Percentiles rank a stretch among this genome's conserved stretches.
These are phyloP conservation scores for Drosophila sucinea DNA, from an alignment of 1,140 invertebrate species.

Conservation along the genomic window DNA sequence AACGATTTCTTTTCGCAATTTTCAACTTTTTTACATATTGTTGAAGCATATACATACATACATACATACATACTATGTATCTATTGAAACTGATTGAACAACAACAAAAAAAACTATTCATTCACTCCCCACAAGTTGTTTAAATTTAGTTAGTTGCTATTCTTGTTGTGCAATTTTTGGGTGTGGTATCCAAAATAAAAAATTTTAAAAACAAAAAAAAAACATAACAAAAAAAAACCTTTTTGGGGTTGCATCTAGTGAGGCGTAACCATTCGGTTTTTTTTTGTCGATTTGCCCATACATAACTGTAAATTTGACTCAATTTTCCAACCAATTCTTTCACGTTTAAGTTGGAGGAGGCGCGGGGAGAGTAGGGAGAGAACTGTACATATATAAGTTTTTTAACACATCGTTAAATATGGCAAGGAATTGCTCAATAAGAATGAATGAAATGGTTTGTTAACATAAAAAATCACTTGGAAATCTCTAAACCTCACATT, in stretches of 20 bases:
- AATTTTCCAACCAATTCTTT: conserved; percentile 45
- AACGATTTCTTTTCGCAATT: conserved; percentile 67
- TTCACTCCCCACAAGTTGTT: conserved; percentile 46
- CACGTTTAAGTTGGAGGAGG: not conserved
- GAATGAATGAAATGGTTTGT: not conserved
- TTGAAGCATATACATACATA: not conserved
- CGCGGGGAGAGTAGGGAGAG: conserved; percentile 1
- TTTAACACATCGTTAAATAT: conserved; percentile 69
- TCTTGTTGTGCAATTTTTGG: conserved; percentile 28
- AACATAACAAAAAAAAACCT: conserved; percentile 12
- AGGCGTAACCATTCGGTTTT: conserved; percentile 42
- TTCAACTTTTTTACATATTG: conserved; percentile 37
- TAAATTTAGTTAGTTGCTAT: conserved; percentile 58
- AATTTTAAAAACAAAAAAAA: conserved; percentile 1
- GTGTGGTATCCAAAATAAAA: conserved; percentile 33
- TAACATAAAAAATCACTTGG: too few species aligned
- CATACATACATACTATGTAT: not conserved
- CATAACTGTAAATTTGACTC: conserved; percentile 59
- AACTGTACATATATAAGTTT: conserved; percentile 33
- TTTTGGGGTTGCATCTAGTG: conserved; percentile 32
- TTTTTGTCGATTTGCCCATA: conserved; percentile 16
- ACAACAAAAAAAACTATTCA: not conserved
- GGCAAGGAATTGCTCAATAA: conserved; percentile 7
- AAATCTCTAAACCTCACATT: too few species aligned
- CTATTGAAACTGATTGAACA: conserved; percentile 3